Base-by-base conservation (phyloP, 2,113 vertebrate genomes). In the Hystrix brachyura region DNA sequence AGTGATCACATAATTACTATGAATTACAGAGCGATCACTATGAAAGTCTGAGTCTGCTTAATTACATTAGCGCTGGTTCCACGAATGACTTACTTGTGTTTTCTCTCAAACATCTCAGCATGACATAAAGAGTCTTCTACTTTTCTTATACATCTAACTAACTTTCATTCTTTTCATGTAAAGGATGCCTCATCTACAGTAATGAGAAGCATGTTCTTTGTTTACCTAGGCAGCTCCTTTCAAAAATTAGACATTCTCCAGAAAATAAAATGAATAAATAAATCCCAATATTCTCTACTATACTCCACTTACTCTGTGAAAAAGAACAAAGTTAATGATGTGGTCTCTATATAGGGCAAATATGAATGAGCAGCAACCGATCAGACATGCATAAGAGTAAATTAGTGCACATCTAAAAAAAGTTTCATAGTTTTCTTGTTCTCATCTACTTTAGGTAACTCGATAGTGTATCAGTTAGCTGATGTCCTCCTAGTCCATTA, bases 241-340 rank as follows among this genome's bases (percentile, higher is more conserved):
- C 9, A 90, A 94, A 89, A 25, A 93, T 60, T 4, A 76, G n/a
- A 57, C 8, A 21, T 78, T 55, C 60, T 89, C 32, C 85, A 89
- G 51, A 65, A 79, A 87, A 74, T 83, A 34, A 67, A 57, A 7
- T 29, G 7, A 82, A 46, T 90, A 59, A 92, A 69, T 80, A 97
- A 83, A 90, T 81, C 29, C 17, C 62, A 88, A 38, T 29, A 11
- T 43, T 55, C 7, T 88, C 19, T 79, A 15, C 3, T 9, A 59
- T 43, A 89, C 12, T 19, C 5, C 7, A 83, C 21, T 74, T 87
- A 48, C 13, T 90, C 57, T 86, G 23, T 7, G 19, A 4, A 87
- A 94, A 85, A 62, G 4, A 72, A 60, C 34, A 46, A 89, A 57
- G 4, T 34, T 65, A 76, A 46, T 27, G 5, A 7, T 51, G n/a